Percentiles rank a stretch among this genome's conserved stretches.
Conservation (phyloP, 2,113 vertebrate genomes). For the Pollachius pollachius region DNA sequence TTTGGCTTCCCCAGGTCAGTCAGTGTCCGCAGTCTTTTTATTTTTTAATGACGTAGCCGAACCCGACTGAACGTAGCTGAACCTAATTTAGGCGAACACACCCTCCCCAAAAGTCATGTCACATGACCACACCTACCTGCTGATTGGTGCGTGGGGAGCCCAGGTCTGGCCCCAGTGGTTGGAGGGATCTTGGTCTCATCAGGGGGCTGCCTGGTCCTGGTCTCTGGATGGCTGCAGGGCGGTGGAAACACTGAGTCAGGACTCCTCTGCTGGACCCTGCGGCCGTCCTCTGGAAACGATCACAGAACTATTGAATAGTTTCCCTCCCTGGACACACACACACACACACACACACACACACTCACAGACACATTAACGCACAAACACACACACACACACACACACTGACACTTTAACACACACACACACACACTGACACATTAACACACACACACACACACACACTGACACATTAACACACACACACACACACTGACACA, state of each 20-base stretch:
- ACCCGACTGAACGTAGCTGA: too few relatives aligned
- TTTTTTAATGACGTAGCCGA: too few relatives aligned
- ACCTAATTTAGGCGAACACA: too few relatives aligned
- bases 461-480: neutral
- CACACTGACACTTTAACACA: neutral
- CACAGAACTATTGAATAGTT: conserved; percentile 51
- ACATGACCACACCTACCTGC: too few relatives aligned
- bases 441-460: conserved; percentile 1
- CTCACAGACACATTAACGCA: too few relatives aligned
- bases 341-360: neutral
- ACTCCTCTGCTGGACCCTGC: conserved; percentile 32
- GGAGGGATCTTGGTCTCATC: too few relatives aligned
- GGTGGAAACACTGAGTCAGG: conserved; percentile 38
- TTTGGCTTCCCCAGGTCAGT: too few relatives aligned
- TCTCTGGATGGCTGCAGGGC: conserved; percentile 1
- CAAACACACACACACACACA: neutral
- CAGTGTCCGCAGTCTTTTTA: too few relatives aligned
- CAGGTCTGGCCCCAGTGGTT: too few relatives aligned
- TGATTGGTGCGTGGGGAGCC: too few relatives aligned
- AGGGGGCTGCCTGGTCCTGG: too few relatives aligned
- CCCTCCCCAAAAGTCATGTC: too few relatives aligned
- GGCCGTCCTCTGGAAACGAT: conserved; percentile 60
- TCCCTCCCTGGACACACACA: conserved; percentile 10
- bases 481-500: neutral
- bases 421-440: neutral